phyloP scores from a whole-genome alignment of 2,113 vertebrate genomes.

The Ahaetulla prasina region DNA sequence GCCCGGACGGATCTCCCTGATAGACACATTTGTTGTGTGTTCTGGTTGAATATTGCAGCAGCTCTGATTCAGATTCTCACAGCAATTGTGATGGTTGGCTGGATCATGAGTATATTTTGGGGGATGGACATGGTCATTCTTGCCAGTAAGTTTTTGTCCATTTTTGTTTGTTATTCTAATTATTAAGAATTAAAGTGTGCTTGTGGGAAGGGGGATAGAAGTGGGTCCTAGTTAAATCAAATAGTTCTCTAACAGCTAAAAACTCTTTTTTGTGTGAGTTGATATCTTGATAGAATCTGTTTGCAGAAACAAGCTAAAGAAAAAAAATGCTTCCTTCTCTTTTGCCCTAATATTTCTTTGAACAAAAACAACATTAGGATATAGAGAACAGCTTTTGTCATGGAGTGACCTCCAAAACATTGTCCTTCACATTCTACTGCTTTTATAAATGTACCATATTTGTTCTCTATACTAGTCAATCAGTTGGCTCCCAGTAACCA shows the following conservation, averaged over 20 bases:
- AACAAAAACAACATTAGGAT: neutral
- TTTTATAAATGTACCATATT: neutral
- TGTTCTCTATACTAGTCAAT: neutral
- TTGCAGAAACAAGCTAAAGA: neutral
- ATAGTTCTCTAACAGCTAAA: neutral
- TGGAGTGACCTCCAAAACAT: neutral
- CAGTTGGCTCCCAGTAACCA: neutral
- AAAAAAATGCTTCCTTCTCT: neutral
- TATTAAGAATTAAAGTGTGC: neutral
- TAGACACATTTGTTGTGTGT: conserved; percentile 90
- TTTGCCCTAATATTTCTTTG: neutral
- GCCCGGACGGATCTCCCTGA: conserved; percentile 89
- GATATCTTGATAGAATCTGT: neutral
- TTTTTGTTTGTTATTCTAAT: neutral
- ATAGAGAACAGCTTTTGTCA: neutral
- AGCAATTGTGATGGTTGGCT: conserved; percentile 95
- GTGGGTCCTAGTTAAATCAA: neutral
- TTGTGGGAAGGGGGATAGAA: neutral
- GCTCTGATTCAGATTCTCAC: conserved; percentile 96
- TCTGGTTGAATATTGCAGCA: conserved; percentile 95
- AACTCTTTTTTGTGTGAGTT: neutral
- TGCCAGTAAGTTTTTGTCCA: conserved; percentile 79
- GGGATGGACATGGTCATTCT: conserved; percentile 99
- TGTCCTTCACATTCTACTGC: neutral
- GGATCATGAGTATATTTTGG: conserved; percentile 99